Percentiles rank a stretch among this genome's conserved stretches.
Conservation (phyloP, 1,140 invertebrate genomes). For the Catajapyx aquilonaris region DNA sequence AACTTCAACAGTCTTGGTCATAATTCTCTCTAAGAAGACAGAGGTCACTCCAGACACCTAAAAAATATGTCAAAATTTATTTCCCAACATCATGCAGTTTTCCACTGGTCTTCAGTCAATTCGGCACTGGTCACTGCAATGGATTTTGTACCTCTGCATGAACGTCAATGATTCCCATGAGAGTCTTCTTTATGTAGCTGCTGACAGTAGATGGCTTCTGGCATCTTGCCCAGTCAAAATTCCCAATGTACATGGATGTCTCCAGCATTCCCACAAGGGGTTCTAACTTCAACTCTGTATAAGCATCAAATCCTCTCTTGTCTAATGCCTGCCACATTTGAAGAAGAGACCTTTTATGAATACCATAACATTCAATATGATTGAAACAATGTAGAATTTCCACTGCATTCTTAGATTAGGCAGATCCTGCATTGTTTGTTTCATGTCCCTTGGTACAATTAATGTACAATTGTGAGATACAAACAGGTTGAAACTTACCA, state of each 20-base stretch:
- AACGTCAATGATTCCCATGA: constrained; percentile 76
- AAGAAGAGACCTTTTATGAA: too few relatives aligned
- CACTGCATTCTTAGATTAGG: too few relatives aligned
- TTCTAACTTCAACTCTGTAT: constrained; percentile 81
- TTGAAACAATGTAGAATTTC: too few relatives aligned
- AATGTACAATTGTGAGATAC: too few relatives aligned
- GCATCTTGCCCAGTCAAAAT: constrained; percentile 65
- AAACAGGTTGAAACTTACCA: too few relatives aligned
- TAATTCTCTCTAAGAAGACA: constrained; percentile 43
- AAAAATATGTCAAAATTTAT: constrained; percentile 8
- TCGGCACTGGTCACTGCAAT: constrained; percentile 2
- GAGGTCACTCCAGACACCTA: constrained; percentile 63
- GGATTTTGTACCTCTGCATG: constrained; percentile 56
- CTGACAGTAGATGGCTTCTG: constrained; percentile 50
- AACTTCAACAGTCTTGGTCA: constrained; percentile 70
- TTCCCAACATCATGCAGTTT: constrained; percentile 4
- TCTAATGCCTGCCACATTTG: constrained; percentile 2
- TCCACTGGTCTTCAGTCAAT: constrained; percentile 1
- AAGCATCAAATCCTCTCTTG: constrained; percentile 24
- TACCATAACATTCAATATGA: too few relatives aligned
- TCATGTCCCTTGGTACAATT: too few relatives aligned
- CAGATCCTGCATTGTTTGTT: too few relatives aligned
- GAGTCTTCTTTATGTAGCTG: constrained; percentile 79
- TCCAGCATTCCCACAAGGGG: constrained; percentile 83
- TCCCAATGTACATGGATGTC: constrained; percentile 79